Evolutionary conservation across 2,888 invertebrate genomes (phyloP).

Genomic region (Enchytraeus crypticus): DNA sequence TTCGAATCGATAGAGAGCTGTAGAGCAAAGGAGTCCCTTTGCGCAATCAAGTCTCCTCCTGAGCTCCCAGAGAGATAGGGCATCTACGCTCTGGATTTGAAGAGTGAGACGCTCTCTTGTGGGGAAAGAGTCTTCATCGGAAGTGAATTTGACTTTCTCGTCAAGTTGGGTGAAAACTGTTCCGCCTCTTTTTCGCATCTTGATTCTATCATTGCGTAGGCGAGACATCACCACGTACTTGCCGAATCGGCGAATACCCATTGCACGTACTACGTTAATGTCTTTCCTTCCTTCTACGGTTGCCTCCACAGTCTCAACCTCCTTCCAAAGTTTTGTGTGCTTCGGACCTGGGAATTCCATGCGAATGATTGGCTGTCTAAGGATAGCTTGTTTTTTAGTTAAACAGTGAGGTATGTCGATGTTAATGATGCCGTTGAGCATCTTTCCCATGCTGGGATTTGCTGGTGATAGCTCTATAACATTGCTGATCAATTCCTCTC

Average conservation of each 20-base stretch:
- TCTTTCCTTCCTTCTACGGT: slow-evolving; percentile 11
- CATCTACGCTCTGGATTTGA: slow-evolving; percentile 12
- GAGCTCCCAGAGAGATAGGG: slow-evolving; percentile 1
- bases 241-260: slow-evolving; percentile 4
- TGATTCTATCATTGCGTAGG: slow-evolving; percentile 8
- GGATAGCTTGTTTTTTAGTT: slow-evolving; percentile 3
- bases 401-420: slow-evolving; percentile 14
- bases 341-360: background rate
- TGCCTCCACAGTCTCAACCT: slow-evolving; percentile 4
- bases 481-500: slow-evolving; percentile 39
- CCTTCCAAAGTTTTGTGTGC: slow-evolving; percentile 3
- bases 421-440: slow-evolving; percentile 16
- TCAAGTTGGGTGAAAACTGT: slow-evolving; percentile 7
- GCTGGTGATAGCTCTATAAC: slow-evolving; percentile 27
- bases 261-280: slow-evolving; percentile 8
- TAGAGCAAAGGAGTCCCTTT: slow-evolving; percentile 5
- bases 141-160: slow-evolving; percentile 4
- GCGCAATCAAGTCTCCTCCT: slow-evolving; percentile 1
- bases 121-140: slow-evolving; percentile 6
- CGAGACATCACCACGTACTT: slow-evolving; percentile 11
- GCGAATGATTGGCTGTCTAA: slow-evolving; percentile 5
- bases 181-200: slow-evolving; percentile 12
- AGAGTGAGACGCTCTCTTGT: slow-evolving; percentile 9
- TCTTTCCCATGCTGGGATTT: slow-evolving; percentile 15
- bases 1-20: slow-evolving; percentile 3